Base-by-base conservation (phyloP, 1,140 invertebrate species). In the Drosophila tani region DNA sequence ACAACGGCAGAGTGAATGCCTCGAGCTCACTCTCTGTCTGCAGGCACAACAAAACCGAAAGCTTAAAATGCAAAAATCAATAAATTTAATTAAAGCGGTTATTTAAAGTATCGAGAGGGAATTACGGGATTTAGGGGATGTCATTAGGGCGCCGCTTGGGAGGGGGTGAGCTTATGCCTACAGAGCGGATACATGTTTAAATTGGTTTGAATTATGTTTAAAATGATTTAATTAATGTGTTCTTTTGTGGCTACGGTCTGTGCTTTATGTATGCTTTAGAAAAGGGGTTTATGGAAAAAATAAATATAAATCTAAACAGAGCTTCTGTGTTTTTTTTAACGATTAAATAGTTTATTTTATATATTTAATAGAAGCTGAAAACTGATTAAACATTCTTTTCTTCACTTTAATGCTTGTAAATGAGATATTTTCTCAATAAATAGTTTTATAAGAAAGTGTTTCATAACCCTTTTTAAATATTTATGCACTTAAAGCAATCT, bases 31-130 rank as follows among this genome's bases (percentile, higher is more conserved):
- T 35, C 17, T n/a, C 11, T 40, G 68, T 51, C 67, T 59, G 56
- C 53, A 38, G 68, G 68, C 29, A 41, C 46, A 45, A 24, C 32
- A 58, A 35, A 67, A 41, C 41, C 14, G 21, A 69, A 69, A 60
- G 70, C 53, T 76, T 57, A 66, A 77, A 77, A 77, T 50, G 56
- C 75, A 78, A 78, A 78, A 78, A 78, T 78, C 75, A 78, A 78
- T 78, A 78, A 60, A 78, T 77, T 69, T 57, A 77, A 77, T 78
- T 78, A 50, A 77, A 56, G 35, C 57, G 75, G 45, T 21, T 69
- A 68, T 78, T 78, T 78, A 62, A 78, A 69, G 64, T 78, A 69
- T 60, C 7, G 41, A 47, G 11, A 46, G 73, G 49, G 55, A 55
- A 67, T 76, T 76, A 46, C 14, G 21, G 46, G 51, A 75, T 40